Conservation (phyloP, 92 coral and sea anemone genomes). For the Diadumene lineata region DNA sequence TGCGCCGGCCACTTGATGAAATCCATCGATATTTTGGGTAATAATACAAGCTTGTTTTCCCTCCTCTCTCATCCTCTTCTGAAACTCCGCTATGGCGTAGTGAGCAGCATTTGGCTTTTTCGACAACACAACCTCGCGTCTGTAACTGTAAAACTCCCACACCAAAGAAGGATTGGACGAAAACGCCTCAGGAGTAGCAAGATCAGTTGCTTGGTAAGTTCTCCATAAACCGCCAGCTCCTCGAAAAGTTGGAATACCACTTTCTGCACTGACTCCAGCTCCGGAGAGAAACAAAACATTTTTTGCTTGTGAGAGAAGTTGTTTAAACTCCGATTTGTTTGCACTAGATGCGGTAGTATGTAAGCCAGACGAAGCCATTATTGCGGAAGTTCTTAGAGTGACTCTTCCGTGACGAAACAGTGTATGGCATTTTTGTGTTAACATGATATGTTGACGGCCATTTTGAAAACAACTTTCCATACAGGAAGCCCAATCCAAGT, state of each 20-base stretch:
- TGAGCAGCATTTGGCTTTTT: slow-evolving; percentile 94
- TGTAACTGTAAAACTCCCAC: slow-evolving; percentile 98
- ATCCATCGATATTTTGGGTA: slow-evolving; percentile 93
- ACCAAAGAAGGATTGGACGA: slow-evolving; percentile 84
- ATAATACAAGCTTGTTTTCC: slow-evolving; percentile 78
- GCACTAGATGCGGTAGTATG: slow-evolving; percentile 49
- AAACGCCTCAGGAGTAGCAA: slow-evolving; percentile 84
- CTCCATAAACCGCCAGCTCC: slow-evolving; percentile 99
- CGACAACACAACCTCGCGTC: slow-evolving; percentile 85
- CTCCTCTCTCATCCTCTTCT: slow-evolving; percentile 53
- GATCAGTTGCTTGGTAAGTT: slow-evolving; percentile 76
- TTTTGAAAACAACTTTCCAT: background rate
- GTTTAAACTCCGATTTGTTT: slow-evolving; percentile 67
- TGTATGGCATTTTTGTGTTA: background rate
- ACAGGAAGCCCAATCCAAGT: slow-evolving; percentile 10
- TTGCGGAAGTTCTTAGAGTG: slow-evolving; percentile 1
- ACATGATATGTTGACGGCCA: background rate
- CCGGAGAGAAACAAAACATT: slow-evolving; percentile 82
- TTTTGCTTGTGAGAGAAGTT: slow-evolving; percentile 63
- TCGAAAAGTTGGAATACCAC: slow-evolving; percentile 98
- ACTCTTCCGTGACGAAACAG: background rate
- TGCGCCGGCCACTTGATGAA: slow-evolving; percentile 90
- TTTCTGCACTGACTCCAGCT: slow-evolving; percentile 97
- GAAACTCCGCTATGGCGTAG: slow-evolving; percentile 88
- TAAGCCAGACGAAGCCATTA: slow-evolving; percentile 25